These are phyloP conservation scores for Catharus ustulatus DNA, from an alignment of 2,797 vertebrate species.

Conservation along the genomic window DNA sequence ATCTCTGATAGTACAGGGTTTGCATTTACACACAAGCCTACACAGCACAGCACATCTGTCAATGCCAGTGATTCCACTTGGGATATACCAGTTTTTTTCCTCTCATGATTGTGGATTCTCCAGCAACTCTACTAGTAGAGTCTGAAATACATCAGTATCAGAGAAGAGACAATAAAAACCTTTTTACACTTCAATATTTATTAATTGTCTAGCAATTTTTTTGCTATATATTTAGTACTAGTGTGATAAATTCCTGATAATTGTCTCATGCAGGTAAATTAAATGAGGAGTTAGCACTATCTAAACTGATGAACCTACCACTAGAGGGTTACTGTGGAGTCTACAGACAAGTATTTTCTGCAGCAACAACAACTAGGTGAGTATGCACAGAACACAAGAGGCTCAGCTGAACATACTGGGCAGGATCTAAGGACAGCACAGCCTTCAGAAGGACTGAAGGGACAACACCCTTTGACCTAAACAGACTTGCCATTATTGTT, in stretches of 20 bases:
- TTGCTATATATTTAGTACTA: slow-evolving; percentile 36
- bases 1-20: neutral
- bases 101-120: neutral
- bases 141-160: neutral
- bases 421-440: neutral
- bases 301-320: slow-evolving; percentile 16
- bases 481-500: neutral
- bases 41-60: neutral
- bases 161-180: slow-evolving; percentile 48
- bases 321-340: neutral
- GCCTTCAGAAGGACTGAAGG: neutral
- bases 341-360: slow-evolving; percentile 15
- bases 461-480: neutral
- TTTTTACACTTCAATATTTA: slow-evolving; percentile 12
- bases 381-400: neutral
- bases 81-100: neutral
- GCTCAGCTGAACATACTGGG: neutral
- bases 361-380: neutral
- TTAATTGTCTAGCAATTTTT: neutral
- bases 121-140: neutral
- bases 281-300: slow-evolving; percentile 40
- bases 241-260: slow-evolving; percentile 33
- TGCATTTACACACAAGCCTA: neutral
- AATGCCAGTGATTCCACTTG: neutral
- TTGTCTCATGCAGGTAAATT: slow-evolving; percentile 52